Percentiles rank a stretch among this genome's conserved stretches.
Evolutionary conservation across 1,140 invertebrate species (phyloP).

Genomic region (Cheumatopsyche charites): DNA sequence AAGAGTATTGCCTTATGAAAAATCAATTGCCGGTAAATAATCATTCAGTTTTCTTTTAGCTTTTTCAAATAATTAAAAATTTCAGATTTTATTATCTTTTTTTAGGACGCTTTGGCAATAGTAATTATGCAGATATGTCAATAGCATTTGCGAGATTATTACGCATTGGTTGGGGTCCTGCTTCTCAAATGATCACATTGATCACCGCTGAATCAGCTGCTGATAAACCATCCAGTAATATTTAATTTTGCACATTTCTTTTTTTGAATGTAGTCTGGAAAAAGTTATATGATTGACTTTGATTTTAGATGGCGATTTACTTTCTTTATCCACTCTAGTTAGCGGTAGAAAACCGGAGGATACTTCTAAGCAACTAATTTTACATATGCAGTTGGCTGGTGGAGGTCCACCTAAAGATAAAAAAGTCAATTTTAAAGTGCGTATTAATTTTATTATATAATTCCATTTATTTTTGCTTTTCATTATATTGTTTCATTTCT

Average conservation of each 20-base stretch:
- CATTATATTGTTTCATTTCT: conserved; percentile 17
- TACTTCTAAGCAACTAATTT: conserved; percentile 52
- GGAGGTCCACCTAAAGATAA: conserved; percentile 38
- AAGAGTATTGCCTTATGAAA: conserved; percentile 56
- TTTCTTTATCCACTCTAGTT: conserved; percentile 50
- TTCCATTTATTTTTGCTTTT: neutral
- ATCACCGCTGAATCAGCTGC: conserved; percentile 52
- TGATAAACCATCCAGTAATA: conserved; percentile 52
- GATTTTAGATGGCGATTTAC: conserved; percentile 50
- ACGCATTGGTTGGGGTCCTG: conserved; percentile 76
- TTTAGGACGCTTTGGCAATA: conserved; percentile 58
- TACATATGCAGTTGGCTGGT: conserved; percentile 47
- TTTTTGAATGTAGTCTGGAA: conserved; percentile 8
- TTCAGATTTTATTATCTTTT: conserved; percentile 46
- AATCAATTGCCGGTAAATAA: conserved; percentile 56
- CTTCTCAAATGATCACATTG: conserved; percentile 65
- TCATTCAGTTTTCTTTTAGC: neutral
- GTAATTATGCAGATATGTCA: conserved; percentile 69
- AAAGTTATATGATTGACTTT: conserved; percentile 12
- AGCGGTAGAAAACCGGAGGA: conserved; percentile 50
- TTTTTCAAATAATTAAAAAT: conserved; percentile 4
- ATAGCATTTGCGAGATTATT: conserved; percentile 71
- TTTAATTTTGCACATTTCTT: neutral
- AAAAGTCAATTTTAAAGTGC: conserved; percentile 34
- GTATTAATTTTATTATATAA: conserved; percentile 8